phyloP scores from a whole-genome alignment of 2,888 invertebrate species.

The Busseola fusca region DNA sequence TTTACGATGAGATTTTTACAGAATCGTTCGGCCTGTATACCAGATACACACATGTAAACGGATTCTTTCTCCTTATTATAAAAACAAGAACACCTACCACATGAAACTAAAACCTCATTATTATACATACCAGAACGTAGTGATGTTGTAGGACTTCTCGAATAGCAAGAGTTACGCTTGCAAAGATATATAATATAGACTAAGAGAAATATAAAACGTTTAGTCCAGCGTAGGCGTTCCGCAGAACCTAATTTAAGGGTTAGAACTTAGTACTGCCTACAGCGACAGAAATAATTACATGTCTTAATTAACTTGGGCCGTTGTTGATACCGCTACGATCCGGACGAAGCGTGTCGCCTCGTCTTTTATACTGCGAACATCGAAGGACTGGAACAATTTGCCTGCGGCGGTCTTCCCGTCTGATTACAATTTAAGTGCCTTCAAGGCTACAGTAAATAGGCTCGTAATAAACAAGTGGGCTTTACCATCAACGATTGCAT shows the following conservation, averaged over 20 bases:
- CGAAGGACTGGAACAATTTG: too few species aligned
- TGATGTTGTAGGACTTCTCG: slow-evolving; percentile 1
- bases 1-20: too few species aligned
- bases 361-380: too few species aligned
- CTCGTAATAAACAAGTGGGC: too few species aligned
- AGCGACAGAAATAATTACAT: not conserved
- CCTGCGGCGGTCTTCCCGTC: too few species aligned
- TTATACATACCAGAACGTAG: not conserved
- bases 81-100: not conserved
- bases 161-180: slow-evolving; percentile 10
- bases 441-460: too few species aligned
- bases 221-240: slow-evolving; percentile 9
- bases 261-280: not conserved
- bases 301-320: not conserved
- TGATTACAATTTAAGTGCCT: too few species aligned
- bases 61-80: not conserved
- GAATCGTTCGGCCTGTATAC: not conserved
- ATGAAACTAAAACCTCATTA: not conserved
- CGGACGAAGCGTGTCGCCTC: too few species aligned
- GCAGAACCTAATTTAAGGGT: slow-evolving; percentile 14
- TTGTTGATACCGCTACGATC: too few species aligned
- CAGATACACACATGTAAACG: too few species aligned
- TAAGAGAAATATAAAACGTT: slow-evolving; percentile 19
- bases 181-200: slow-evolving; percentile 4
- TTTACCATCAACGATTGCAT: too few species aligned